These are phyloP conservation scores for Trichoplusia ni DNA, from an alignment of 1,140 invertebrate species.

Conservation along the genomic window DNA sequence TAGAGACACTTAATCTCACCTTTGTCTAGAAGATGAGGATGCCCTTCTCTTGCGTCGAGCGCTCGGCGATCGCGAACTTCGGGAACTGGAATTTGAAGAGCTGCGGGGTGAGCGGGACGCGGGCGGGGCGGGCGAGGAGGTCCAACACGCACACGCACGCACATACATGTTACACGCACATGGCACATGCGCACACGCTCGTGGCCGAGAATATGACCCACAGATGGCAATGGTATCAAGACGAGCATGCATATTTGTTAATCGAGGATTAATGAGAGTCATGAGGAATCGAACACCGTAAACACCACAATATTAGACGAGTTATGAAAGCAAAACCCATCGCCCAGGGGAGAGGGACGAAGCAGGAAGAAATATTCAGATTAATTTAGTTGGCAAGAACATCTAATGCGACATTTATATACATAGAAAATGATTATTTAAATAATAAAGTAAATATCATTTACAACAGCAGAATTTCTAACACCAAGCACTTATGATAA, in stretches of 20 bases:
- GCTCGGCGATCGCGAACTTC: constrained; percentile 70
- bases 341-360: constrained; percentile 53
- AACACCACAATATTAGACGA: constrained; percentile 59
- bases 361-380: constrained; percentile 50
- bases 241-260: constrained; percentile 60
- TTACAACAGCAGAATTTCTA: too few relatives aligned
- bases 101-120: constrained; percentile 71
- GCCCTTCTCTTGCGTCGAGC: constrained; percentile 68
- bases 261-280: constrained; percentile 49
- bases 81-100: constrained; percentile 82
- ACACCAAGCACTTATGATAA: too few relatives aligned
- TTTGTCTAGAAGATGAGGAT: constrained; percentile 72
- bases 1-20: constrained; percentile 50
- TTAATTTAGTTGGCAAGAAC: constrained; percentile 46
- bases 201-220: constrained; percentile 53
- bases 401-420: background rate
- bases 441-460: too few relatives aligned
- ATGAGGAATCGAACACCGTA: constrained; percentile 58
- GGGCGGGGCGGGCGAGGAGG: constrained; percentile 45
- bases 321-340: constrained; percentile 74
- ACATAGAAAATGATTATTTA: too few relatives aligned
- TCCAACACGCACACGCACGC: constrained; percentile 32
- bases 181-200: constrained; percentile 33
- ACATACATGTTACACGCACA: constrained; percentile 28
- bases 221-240: constrained; percentile 44